Percentiles rank a stretch among this genome's conserved stretches.
Evolutionary conservation across 1,140 invertebrate species (phyloP).

Genomic region (Anastrepha ludens): DNA sequence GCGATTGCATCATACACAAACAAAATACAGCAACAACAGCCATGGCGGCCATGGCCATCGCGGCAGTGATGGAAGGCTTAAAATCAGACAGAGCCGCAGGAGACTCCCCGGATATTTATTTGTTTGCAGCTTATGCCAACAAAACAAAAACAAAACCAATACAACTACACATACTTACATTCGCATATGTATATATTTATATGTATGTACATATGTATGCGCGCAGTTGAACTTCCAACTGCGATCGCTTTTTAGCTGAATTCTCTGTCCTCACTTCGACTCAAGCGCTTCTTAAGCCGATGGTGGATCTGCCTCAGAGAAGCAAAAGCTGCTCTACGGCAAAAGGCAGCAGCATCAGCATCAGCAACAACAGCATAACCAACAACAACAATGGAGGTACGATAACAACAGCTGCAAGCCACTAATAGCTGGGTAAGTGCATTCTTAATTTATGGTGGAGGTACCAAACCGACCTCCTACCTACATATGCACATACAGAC

Average conservation of each 20-base stretch:
- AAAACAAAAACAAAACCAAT: not conserved
- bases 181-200: not conserved
- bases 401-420: conserved; percentile 53
- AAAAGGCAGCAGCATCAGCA: not conserved
- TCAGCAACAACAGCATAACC: not conserved
- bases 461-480: conserved; percentile 24
- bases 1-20: conserved; percentile 35
- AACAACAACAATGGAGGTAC: not conserved
- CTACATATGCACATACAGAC: not conserved
- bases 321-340: not conserved
- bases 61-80: not conserved
- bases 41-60: not conserved
- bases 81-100: not conserved
- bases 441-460: conserved; percentile 44
- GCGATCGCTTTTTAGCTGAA: not conserved
- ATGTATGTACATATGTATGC: not conserved
- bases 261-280: not conserved
- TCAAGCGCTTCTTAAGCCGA: not conserved
- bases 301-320: not conserved
- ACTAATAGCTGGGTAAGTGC: conserved; percentile 47
- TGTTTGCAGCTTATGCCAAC: conserved; percentile 1
- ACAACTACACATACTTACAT: not conserved
- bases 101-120: not conserved
- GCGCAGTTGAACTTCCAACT: not conserved
- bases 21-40: not conserved